These are phyloP conservation scores for Neodiprion pinetum DNA, from an alignment of 1,140 invertebrate species.

Conservation along the genomic window DNA sequence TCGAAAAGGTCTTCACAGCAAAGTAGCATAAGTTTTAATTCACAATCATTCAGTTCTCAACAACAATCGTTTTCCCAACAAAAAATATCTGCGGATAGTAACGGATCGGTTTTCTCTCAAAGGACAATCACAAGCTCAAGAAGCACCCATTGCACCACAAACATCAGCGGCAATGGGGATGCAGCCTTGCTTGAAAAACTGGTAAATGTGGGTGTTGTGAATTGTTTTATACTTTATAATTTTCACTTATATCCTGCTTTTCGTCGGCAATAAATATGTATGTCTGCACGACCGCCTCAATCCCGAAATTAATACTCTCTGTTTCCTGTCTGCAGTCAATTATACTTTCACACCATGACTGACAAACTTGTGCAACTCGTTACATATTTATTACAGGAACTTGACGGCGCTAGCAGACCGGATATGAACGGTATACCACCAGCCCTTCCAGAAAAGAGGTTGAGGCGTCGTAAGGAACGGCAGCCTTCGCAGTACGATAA, in stretches of 20 bases:
- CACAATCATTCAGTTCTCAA: conserved; percentile 58
- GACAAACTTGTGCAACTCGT: background rate
- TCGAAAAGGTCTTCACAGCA: conserved; percentile 68
- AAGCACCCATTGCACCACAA: conserved; percentile 48
- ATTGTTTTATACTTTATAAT: conserved; percentile 11
- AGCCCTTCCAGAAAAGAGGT: conserved; percentile 71
- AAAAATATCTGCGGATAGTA: conserved; percentile 51
- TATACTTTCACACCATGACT: no score
- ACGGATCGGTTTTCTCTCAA: conserved; percentile 50
- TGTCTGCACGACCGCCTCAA: background rate
- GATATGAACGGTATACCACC: conserved; percentile 65
- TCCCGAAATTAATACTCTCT: background rate
- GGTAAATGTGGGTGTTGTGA: conserved; percentile 53
- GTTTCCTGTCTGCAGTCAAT: no score
- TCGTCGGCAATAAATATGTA: background rate
- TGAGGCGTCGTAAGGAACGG: conserved; percentile 62
- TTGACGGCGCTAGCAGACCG: conserved; percentile 41
- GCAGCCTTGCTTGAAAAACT: conserved; percentile 51
- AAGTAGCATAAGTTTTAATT: conserved; percentile 59
- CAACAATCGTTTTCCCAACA: conserved; percentile 56
- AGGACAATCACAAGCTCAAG: conserved; percentile 51
- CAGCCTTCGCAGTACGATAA: conserved; percentile 80
- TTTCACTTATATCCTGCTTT: conserved; percentile 25
- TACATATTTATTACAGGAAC: conserved; percentile 39
- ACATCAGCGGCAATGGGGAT: conserved; percentile 44